Conservation (phyloP, 2,888 invertebrate species). For the Leptinotarsa rubiginosa region DNA sequence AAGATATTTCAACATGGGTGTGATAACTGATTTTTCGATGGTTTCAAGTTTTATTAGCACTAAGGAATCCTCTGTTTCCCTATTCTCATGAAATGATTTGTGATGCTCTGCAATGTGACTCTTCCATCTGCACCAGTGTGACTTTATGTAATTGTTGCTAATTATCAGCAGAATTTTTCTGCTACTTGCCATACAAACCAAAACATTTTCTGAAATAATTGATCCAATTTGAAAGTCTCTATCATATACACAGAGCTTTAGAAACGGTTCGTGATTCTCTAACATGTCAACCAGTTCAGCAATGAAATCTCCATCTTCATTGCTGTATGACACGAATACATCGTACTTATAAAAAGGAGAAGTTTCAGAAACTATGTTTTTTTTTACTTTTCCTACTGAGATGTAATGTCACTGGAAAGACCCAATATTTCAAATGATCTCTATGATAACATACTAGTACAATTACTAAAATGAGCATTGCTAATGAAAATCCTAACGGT, state of each 20-base stretch:
- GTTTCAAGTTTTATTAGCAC: too few species aligned
- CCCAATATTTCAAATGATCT: conserved; percentile 54
- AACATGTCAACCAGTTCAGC: conserved; percentile 68
- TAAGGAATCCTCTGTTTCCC: too few species aligned
- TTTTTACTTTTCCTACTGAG: conserved; percentile 65
- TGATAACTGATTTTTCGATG: conserved; percentile 57
- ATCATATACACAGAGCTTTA: conserved; percentile 76
- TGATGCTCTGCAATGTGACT: conserved; percentile 77
- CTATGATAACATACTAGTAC: too few species aligned
- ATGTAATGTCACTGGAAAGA: conserved; percentile 70
- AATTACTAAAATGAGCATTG: too few species aligned
- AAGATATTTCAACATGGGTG: conserved; percentile 72
- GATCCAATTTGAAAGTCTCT: conserved; percentile 76
- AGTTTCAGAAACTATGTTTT: conserved; percentile 55
- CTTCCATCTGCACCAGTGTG: conserved; percentile 81
- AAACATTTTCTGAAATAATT: conserved; percentile 75
- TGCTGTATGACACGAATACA: conserved; percentile 73
- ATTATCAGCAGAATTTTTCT: conserved; percentile 75
- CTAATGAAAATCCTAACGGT: too few species aligned
- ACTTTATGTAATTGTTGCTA: conserved; percentile 76
- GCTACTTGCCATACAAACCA: conserved; percentile 74
- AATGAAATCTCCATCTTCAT: conserved; percentile 69
- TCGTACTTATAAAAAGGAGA: conserved; percentile 68
- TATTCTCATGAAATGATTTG: conserved; percentile 56
- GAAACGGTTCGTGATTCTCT: conserved; percentile 67